Base-by-base conservation (phyloP, 2,888 invertebrate species). In the Caenorhabditis sulstoni region DNA sequence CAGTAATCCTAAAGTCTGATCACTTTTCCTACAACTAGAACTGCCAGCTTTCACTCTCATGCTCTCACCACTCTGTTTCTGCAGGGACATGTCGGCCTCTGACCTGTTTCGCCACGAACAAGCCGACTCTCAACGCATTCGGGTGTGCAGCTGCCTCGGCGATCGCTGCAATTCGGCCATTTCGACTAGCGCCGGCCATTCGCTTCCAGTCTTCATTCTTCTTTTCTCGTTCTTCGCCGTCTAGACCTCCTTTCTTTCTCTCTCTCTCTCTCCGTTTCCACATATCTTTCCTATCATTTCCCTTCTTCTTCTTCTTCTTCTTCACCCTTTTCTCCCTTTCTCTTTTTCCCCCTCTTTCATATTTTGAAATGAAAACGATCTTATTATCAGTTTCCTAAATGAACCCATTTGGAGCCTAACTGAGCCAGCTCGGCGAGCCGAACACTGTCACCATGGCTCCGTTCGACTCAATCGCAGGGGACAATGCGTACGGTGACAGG, bases 141-240 rank as follows among this genome's bases (percentile, higher is more conserved):
- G 81, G 44, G 85, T 84, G 29, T 89, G 88, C 78, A 86, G 86
- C 57, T 89, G 89, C 66, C 79, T 89, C 35, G 89, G 89, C n/a
- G 89, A 89, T 74, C 61, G 71, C 8, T 78, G 78, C 57, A 78
- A 78, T 58, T 71, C 71, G 41, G 57, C 78, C 16, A 62, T 70
- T n/a, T 68, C 68, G 11, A 64, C 58, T 0, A 58, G 64, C 55
- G 61, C 45, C 29, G 53, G 49, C 16, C 49, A 20, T 9, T 49
- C 49, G 9, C 22, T 49, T 22, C 22, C 22, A 29, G 29, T 29
- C 22, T 49, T 22, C 8, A 9, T 49, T 22, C 49, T 49, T 22
- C 14, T 22, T 22, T 12, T 49, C 22, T 49, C 22, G 12, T 49
- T 22, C 20, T 9, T 49, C 49, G 9, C 22, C 16, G 49, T 49